A percentile compares a stretch with the other conserved stretches of the same genome.
phyloP scores from a whole-genome alignment of 2,113 vertebrate genomes.

The Ellobius talpinus region DNA sequence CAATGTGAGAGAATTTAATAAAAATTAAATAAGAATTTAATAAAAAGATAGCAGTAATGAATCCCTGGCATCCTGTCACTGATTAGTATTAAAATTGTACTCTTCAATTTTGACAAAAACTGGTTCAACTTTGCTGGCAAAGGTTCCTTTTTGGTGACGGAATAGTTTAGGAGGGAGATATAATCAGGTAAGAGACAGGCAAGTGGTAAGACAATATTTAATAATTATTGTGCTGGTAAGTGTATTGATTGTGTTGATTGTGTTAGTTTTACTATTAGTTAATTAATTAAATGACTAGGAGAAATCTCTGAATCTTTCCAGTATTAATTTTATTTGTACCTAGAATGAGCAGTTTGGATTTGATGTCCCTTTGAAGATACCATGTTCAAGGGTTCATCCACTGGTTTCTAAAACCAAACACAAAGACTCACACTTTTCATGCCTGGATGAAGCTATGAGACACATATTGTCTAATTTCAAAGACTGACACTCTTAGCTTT shows the following conservation, averaged over 20 bases:
- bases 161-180: not conserved
- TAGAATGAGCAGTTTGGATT: not conserved
- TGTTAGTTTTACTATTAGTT: not conserved
- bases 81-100: constrained; percentile 9
- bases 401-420: not conserved
- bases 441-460: not conserved
- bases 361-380: not conserved
- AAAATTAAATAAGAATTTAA: constrained; percentile 59
- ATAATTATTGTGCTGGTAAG: constrained; percentile 25
- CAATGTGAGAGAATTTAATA: constrained; percentile 34
- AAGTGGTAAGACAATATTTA: not conserved
- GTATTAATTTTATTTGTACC: constrained; percentile 23
- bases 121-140: not conserved
- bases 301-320: constrained; percentile 18
- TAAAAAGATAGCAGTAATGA: constrained; percentile 54
- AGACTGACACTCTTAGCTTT: not conserved
- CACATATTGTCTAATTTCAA: not conserved
- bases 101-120: constrained; percentile 17
- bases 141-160: not conserved
- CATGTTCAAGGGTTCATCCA: not conserved
- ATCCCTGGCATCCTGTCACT: not conserved
- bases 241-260: not conserved
- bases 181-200: not conserved
- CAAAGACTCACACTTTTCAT: not conserved
- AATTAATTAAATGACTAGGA: not conserved